These are phyloP conservation scores for Brachyptera putata DNA, from an alignment of 2,888 invertebrate species.

Conservation along the genomic window DNA sequence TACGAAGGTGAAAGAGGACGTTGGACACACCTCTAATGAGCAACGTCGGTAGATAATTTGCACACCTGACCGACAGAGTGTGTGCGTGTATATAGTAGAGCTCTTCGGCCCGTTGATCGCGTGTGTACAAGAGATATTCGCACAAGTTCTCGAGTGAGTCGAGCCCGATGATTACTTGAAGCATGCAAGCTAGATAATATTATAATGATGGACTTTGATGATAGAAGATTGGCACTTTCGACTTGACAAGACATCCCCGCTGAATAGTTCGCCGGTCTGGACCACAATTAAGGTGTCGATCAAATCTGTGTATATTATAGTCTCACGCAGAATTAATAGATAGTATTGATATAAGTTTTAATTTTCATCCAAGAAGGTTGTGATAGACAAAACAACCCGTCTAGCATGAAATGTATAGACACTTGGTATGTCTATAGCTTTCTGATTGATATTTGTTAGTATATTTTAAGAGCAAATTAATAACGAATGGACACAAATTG, in stretches of 20 bases:
- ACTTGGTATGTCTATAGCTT: too few relatives aligned
- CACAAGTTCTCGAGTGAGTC: not conserved
- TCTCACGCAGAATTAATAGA: not conserved
- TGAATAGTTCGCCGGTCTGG: not conserved
- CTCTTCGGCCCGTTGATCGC: not conserved
- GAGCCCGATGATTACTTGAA: slow-evolving; percentile 1
- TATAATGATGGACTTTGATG: slow-evolving; percentile 5
- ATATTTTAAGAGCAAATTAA: too few relatives aligned
- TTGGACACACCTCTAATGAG: slow-evolving; percentile 11
- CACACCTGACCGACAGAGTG: not conserved
- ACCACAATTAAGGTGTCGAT: slow-evolving; percentile 13
- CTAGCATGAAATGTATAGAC: too few relatives aligned
- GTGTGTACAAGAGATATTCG: not conserved
- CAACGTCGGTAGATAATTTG: slow-evolving; percentile 12
- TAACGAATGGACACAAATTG: too few relatives aligned
- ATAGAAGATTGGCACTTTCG: slow-evolving; percentile 4
- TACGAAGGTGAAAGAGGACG: slow-evolving; percentile 12
- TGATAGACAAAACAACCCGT: too few relatives aligned
- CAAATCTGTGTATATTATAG: not conserved
- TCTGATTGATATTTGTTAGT: too few relatives aligned
- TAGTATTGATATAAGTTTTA: not conserved
- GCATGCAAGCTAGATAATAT: slow-evolving; percentile 13
- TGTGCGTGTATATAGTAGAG: not conserved
- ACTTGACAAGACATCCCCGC: too few relatives aligned
- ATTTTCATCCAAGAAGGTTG: too few relatives aligned